Conservation (phyloP, 37 sponge, comb jelly and placozoan species). For the Axinella damicornis region DNA sequence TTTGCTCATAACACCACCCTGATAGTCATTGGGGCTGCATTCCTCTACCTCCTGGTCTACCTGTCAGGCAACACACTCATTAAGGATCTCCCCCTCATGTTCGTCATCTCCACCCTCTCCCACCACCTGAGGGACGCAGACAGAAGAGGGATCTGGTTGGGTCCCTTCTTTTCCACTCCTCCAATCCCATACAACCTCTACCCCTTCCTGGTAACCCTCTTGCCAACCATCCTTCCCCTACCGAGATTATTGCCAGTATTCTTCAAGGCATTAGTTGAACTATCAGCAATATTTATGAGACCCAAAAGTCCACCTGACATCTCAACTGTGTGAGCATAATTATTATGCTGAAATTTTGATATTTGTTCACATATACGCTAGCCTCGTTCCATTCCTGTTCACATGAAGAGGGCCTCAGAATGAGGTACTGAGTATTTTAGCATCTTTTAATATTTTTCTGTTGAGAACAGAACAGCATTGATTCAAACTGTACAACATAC, state of each 20-base stretch:
- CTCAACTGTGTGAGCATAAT: no score
- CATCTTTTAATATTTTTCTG: no score
- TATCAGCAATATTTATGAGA: no score
- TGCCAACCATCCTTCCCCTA: background rate
- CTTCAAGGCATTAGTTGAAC: no score
- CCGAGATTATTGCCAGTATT: background rate
- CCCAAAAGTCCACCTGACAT: no score
- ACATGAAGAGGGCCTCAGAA: no score
- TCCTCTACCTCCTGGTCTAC: slow-evolving; percentile 33
- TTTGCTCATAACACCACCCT: slow-evolving; percentile 66
- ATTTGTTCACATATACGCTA: no score
- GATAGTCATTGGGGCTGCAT: slow-evolving; percentile 16
- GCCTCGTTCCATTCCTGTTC: no score
- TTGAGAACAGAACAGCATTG: no score
- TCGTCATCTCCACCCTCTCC: slow-evolving; percentile 42
- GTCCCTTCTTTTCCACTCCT: slow-evolving; percentile 50
- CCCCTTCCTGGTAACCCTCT: background rate
- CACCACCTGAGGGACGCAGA: slow-evolving; percentile 68
- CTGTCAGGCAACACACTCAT: background rate
- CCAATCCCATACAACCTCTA: slow-evolving; percentile 52
- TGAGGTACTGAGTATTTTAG: no score
- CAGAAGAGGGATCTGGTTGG: slow-evolving; percentile 67
- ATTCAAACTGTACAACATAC: no score
- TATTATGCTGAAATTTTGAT: no score
- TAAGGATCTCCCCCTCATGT: slow-evolving; percentile 24